phyloP scores from a whole-genome alignment of 2,113 vertebrate genomes.

The Periophthalmodon schlosseri region DNA sequence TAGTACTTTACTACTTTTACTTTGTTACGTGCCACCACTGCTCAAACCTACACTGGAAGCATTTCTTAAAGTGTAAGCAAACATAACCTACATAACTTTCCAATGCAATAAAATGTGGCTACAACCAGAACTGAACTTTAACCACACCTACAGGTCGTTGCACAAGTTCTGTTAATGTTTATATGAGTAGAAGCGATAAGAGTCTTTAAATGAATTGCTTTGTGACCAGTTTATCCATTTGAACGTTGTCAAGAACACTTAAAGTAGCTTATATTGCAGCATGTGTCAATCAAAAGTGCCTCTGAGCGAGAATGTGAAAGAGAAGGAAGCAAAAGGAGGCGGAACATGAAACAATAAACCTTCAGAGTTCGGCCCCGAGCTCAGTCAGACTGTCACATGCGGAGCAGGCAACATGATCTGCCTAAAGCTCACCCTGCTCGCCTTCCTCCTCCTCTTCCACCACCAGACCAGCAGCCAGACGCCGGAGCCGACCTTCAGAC shows the following conservation, averaged over 20 bases:
- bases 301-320: conserved; percentile 17
- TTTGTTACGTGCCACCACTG: too few relatives aligned
- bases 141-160: conserved; percentile 33
- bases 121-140: neutral
- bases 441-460: conserved; percentile 60
- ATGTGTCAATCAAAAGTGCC: neutral
- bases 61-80: conserved; percentile 17
- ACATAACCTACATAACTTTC: neutral
- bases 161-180: conserved; percentile 10
- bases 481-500: conserved; percentile 41
- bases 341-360: conserved; percentile 52
- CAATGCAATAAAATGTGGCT: neutral
- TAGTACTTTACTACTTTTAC: neutral
- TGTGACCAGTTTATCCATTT: neutral
- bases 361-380: conserved; percentile 18
- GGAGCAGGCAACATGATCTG: conserved; percentile 54
- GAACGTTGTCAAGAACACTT: neutral
- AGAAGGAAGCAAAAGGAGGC: conserved; percentile 56
- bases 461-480: conserved; percentile 29
- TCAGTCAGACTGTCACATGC: conserved; percentile 18
- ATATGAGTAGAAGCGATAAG: conserved; percentile 10
- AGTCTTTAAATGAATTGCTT: neutral
- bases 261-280: neutral
- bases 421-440: neutral
- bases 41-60: conserved; percentile 8